Evolutionary conservation across 2,888 invertebrate species (phyloP).

Genomic region (Drosophila pseudotalamancana): DNA sequence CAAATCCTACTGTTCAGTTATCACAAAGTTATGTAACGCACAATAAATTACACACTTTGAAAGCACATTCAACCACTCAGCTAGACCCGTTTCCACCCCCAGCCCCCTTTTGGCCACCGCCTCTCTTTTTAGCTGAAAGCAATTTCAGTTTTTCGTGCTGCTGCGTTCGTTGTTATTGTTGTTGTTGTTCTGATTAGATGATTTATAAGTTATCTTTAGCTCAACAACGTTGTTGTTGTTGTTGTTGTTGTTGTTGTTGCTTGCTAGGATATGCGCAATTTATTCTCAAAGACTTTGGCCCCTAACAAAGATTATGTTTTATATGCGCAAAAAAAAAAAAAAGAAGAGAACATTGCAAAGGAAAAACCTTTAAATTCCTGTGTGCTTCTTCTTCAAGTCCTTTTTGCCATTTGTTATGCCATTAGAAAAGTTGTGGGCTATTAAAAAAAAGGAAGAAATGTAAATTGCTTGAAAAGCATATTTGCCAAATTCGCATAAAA

Average conservation of each 20-base stretch:
- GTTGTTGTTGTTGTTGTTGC: too few relatives aligned
- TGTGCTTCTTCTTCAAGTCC: neutral
- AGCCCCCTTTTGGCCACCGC: neutral
- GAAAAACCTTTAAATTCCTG: conserved; percentile 16
- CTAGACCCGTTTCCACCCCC: conserved; percentile 10
- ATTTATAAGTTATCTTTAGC: conserved; percentile 78
- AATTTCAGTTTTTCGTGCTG: conserved; percentile 75
- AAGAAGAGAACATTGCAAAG: too few relatives aligned
- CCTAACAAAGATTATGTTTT: conserved; percentile 73
- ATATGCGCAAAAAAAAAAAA: conserved; percentile 65
- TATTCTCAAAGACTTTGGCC: conserved; percentile 58
- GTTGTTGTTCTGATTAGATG: conserved; percentile 70
- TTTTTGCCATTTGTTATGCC: conserved; percentile 40
- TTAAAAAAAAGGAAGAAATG: conserved; percentile 11
- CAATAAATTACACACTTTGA: conserved; percentile 76
- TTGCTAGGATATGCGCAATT: conserved; percentile 64
- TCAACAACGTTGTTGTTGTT: conserved; percentile 52
- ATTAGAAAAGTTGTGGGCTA: conserved; percentile 41
- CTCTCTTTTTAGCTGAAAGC: conserved; percentile 53
- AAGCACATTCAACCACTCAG: conserved; percentile 60
- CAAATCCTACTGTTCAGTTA: conserved; percentile 32
- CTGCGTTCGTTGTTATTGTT: conserved; percentile 31
- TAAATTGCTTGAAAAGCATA: conserved; percentile 59
- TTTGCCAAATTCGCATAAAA: conserved; percentile 56
- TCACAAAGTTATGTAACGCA: conserved; percentile 78